Percentiles rank a stretch among this genome's conserved stretches.
phyloP scores from a whole-genome alignment of 1,140 invertebrate species.

The Centruroides sculpturatus region DNA sequence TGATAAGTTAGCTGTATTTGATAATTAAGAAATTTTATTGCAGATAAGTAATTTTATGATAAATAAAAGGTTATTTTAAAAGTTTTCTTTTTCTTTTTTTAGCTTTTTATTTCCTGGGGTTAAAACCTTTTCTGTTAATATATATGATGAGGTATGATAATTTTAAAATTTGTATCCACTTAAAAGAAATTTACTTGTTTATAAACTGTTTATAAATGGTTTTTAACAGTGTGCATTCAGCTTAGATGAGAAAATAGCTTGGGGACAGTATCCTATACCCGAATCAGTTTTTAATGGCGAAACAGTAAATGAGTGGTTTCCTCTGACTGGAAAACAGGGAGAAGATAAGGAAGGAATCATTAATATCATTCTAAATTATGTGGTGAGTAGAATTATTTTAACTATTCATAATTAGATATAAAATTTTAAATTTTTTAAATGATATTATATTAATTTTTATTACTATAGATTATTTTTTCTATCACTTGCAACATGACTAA shows the following conservation, averaged over 20 bases:
- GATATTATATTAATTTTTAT: no score
- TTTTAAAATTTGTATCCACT: neutral
- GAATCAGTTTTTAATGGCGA: conserved; percentile 63
- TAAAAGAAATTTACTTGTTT: neutral
- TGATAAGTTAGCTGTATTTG: no score
- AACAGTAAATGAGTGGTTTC: conserved; percentile 87
- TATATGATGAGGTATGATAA: conserved; percentile 67
- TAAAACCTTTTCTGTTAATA: conserved; percentile 75
- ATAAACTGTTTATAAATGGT: neutral
- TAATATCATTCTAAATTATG: conserved; percentile 40
- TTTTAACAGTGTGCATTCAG: conserved; percentile 63
- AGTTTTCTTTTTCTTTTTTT: conserved; percentile 23
- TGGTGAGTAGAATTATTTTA: conserved; percentile 1
- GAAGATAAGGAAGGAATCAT: conserved; percentile 77
- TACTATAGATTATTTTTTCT: no score
- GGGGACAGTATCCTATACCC: conserved; percentile 66
- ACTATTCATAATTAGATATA: no score
- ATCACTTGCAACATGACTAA: no score
- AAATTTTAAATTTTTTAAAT: no score
- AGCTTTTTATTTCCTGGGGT: conserved; percentile 76
- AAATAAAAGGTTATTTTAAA: no score
- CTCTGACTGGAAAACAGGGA: conserved; percentile 78
- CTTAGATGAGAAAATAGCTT: conserved; percentile 87
- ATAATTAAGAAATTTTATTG: no score
- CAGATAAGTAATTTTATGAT: no score